Evolutionary conservation across 2,888 invertebrate species (phyloP).

Genomic region (Diadegma fenestrale): DNA sequence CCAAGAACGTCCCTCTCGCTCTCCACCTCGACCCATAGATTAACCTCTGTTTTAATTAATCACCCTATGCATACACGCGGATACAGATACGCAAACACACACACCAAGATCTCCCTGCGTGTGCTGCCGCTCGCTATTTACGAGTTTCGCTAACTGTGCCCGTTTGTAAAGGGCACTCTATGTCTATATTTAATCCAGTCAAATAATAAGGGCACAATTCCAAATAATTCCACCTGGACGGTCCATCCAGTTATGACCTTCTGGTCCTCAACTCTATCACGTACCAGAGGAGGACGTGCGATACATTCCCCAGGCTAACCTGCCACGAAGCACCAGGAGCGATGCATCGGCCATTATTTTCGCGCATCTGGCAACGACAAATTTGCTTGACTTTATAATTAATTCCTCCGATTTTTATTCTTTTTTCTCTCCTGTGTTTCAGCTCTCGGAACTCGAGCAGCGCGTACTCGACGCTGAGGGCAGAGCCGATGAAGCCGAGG

Average conservation of each 20-base stretch:
- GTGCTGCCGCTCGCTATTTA: conserved; percentile 48
- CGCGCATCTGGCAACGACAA: conserved; percentile 27
- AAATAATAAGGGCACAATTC: not conserved
- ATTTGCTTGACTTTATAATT: conserved; percentile 42
- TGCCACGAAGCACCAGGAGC: not conserved
- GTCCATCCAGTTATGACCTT: conserved; percentile 7
- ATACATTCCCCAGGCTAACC: not conserved
- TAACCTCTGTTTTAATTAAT: conserved; percentile 82
- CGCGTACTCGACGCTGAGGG: conserved; percentile 96
- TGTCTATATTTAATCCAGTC: conserved; percentile 2
- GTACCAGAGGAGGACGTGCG: not conserved
- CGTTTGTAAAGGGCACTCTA: conserved; percentile 20
- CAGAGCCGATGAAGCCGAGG: conserved; percentile 96
- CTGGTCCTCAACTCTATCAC: not conserved
- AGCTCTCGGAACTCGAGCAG: conserved; percentile 97
- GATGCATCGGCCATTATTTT: conserved; percentile 18
- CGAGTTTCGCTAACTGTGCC: conserved; percentile 52
- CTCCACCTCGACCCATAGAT: conserved; percentile 77
- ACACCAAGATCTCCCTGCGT: conserved; percentile 39
- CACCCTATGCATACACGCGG: conserved; percentile 70
- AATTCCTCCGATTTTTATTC: conserved; percentile 42
- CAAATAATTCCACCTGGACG: not conserved
- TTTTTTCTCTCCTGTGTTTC: conserved; percentile 85
- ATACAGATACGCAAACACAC: not conserved
- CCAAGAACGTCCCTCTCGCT: conserved; percentile 52